Base-by-base conservation (phyloP, 35 echinoderm and acorn worm genomes). In the Apostichopus californicus region DNA sequence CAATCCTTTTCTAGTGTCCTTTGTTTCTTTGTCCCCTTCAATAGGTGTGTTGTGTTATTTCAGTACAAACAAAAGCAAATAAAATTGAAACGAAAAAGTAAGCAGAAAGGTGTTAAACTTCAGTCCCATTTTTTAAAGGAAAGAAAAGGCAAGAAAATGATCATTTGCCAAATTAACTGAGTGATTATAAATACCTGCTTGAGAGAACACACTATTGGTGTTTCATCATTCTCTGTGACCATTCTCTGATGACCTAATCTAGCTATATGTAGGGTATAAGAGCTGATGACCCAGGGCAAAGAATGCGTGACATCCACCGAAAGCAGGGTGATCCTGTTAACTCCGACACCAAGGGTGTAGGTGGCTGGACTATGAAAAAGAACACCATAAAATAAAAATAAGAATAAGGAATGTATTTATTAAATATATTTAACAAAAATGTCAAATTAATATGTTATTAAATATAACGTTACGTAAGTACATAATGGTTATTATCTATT, bases 261-360 rank as follows among this genome's bases (percentile, higher is more conserved):
- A 68, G 94, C 89, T 5, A 98, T 82, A 65, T 94, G 60, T 4
- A 98, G 56, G 11, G 91, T 91, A 84, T 98, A 98, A 15, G 95
- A 93, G 83, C 90, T 94, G n/a, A 94, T 94, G 3, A 98, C 97
- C 97, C 95, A 98, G 5, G 95, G 97, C 46, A 94, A 77, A 53
- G 97, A 94, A 57, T 98, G 97, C 9, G 95, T 98, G 26, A 98
- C 91, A 73, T 96, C 95, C 11, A 98, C 97, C 7, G 95, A 91
- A 13, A 93, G 88, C 70, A 98, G 70, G 79, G 58, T 94, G 66
- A 98, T 94, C 8, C 95, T 91, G 81, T 98, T 98, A 66, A 96
- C 86, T 61, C 97, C 97, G 73, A 96, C 81, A 46, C 97, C 95
- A 22, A 98, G 80, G 26, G 95, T 95, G 72, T 94, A 98, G 56